Percentiles rank a stretch among this genome's conserved stretches.
Evolutionary conservation across 2,113 vertebrate genomes (phyloP).

Genomic region (Neolamprologus toae): DNA sequence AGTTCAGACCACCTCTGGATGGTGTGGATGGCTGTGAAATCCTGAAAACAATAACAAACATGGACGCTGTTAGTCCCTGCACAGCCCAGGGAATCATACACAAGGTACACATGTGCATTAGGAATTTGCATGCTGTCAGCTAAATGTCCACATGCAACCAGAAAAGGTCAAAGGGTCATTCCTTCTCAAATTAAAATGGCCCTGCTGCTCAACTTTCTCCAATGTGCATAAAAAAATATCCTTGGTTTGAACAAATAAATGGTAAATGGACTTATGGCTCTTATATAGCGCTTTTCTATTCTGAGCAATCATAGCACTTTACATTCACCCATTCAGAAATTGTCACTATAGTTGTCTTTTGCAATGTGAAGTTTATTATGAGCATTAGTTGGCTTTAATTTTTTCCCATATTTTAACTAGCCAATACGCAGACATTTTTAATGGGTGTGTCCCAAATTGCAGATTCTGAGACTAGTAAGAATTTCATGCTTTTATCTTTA

Average conservation of each 20-base stretch:
- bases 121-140: not conserved
- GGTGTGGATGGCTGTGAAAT: conserved; percentile 81
- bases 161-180: not conserved
- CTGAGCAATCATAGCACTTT: not conserved
- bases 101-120: not conserved
- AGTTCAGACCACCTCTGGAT: conserved; percentile 86
- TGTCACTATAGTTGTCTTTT: not conserved
- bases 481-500: not conserved
- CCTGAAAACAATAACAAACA: conserved; percentile 52
- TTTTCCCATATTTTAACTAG: not conserved
- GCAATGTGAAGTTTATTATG: not conserved
- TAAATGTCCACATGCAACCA: not conserved
- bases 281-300: not conserved
- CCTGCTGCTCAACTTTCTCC: not conserved
- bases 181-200: not conserved
- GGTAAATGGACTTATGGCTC: not conserved
- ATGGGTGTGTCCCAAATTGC: not conserved
- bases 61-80: not conserved
- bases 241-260: not conserved
- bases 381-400: not conserved
- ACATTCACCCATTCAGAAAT: not conserved
- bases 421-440: not conserved
- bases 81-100: not conserved
- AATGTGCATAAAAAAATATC: not conserved
- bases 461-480: not conserved